Evolutionary conservation across 2,888 invertebrate genomes (phyloP), one percentile per base, ranked within the genome.

Genomic region (Vesta saturnalis): DNA sequence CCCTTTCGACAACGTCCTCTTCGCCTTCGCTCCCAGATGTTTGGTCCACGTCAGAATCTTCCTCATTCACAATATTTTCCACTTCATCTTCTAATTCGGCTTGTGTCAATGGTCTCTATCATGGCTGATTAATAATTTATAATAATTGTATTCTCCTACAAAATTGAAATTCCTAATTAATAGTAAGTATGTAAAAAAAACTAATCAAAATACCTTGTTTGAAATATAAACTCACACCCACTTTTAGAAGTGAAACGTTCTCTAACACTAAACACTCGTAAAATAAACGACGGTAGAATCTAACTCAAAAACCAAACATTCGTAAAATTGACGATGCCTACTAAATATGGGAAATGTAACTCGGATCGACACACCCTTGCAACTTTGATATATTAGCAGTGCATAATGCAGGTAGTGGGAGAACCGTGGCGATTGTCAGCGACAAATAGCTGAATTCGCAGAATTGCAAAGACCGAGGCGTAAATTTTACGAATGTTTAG

Each of bases 401-500:
- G 16, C 47, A 47, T 47, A 47, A 47, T 47, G 47, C 15, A 47
- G 47, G 47, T 47, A 47, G 47, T 47, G 23, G 23, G 23, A 23
- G 23, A 23, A 23, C 23, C 23, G 23, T 23, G 23, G 23, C 23
- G 23, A 23, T 23, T 23, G 43, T 12, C 43, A 43, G 43, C 14
- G 43, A 43, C 43, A 43, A 43, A 43, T 43, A 43, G 43, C 43
- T 43, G n/a, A 43, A 43, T 43, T 43, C 43, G 43, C 43, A 43
- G 43, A 43, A 43, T 43, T 43, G 43, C 43, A 43, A 43, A 47
- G 18, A 16, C 47, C n/a, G 14, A 47, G 16, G 1, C 47, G 47
- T 47, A 47, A 47, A 47, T 16, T 47, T 47, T 47, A 47, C 47
- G 47, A 47, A 47, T 47, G 47, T 15, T 47, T 47, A 47, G 47